A percentile compares a stretch with the other conserved stretches of the same genome.
Conservation (phyloP, 2,113 vertebrate species). For the Mobula hypostoma region DNA sequence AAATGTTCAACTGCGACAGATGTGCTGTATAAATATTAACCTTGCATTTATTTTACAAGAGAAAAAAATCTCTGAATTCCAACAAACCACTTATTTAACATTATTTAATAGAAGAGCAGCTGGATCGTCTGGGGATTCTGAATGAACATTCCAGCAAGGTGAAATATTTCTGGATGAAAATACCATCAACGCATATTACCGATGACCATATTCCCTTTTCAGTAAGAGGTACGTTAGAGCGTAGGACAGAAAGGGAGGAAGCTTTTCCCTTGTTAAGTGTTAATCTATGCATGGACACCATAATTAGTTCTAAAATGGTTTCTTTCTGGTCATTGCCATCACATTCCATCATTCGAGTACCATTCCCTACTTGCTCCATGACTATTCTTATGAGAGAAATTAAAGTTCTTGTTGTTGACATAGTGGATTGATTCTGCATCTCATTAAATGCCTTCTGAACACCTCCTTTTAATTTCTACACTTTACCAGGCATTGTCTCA, state of each 20-base stretch:
- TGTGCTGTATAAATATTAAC: too few relatives aligned
- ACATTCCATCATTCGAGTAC: too few relatives aligned
- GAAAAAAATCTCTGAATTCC: background rate
- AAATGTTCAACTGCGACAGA: background rate
- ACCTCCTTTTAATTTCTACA: too few relatives aligned
- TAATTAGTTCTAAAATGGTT: background rate
- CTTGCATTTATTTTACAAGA: background rate
- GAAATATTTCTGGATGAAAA: slow-evolving; percentile 71
- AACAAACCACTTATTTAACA: background rate
- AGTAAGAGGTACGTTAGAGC: slow-evolving; percentile 54
- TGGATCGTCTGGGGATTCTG: slow-evolving; percentile 69
- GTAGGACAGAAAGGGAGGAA: background rate
- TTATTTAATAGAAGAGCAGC: slow-evolving; percentile 63
- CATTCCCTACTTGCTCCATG: too few relatives aligned
- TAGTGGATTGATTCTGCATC: too few relatives aligned
- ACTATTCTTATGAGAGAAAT: too few relatives aligned
- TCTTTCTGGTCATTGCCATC: too few relatives aligned
- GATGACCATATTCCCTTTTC: slow-evolving; percentile 89
- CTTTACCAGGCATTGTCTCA: too few relatives aligned
- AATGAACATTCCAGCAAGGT: slow-evolving; percentile 62
- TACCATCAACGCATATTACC: slow-evolving; percentile 59
- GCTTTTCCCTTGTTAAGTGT: background rate
- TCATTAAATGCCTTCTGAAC: too few relatives aligned
- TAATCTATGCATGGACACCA: background rate
- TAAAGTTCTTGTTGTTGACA: too few relatives aligned